A percentile compares a stretch with the other conserved stretches of the same genome.
Conservation (phyloP, 1,140 invertebrate genomes). For the Drusus annulatus region DNA sequence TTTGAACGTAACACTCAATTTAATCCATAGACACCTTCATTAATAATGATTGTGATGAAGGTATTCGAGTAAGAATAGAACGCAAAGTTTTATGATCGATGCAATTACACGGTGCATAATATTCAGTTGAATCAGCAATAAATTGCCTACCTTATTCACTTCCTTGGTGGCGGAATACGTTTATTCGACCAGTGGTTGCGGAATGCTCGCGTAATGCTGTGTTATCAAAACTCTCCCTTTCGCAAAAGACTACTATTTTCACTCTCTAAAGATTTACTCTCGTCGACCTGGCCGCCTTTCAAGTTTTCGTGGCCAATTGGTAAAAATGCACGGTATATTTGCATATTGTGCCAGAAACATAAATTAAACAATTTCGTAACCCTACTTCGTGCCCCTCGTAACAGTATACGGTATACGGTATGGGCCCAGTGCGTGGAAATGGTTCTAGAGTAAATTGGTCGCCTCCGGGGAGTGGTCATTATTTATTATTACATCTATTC, state of each 20-base stretch:
- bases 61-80: no score
- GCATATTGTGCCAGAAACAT: constrained; percentile 7
- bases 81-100: no score
- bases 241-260: background rate
- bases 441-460: background rate
- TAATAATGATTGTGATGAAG: no score
- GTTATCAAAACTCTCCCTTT: constrained; percentile 20
- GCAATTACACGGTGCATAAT: no score
- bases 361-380: constrained; percentile 31
- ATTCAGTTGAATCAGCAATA: no score
- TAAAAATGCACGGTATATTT: constrained; percentile 6
- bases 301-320: background rate
- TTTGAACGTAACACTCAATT: no score
- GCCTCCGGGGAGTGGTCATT: constrained; percentile 1
- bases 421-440: background rate
- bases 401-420: background rate
- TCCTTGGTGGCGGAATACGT: no score
- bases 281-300: background rate
- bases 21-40: no score
- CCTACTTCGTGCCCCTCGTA: constrained; percentile 13
- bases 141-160: no score
- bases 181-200: no score
- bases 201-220: background rate
- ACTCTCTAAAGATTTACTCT: constrained; percentile 16
- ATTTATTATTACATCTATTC: background rate